Evolutionary conservation across 1,140 invertebrate genomes (phyloP).

Genomic region (Pristionchus pacificus): DNA sequence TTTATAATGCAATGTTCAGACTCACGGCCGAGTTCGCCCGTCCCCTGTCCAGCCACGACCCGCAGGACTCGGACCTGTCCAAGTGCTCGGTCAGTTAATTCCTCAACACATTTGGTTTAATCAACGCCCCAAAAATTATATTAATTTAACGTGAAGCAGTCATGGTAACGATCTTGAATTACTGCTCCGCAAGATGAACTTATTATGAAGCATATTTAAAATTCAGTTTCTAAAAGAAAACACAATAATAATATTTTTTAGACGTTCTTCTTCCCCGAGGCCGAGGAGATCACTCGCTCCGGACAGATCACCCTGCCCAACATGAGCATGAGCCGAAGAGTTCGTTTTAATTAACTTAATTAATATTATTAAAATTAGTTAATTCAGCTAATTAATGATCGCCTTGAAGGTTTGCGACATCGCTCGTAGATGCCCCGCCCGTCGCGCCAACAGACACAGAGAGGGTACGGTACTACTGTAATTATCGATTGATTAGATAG

Average conservation of each 20-base stretch:
- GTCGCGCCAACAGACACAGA: not conserved
- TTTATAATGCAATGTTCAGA: too few species aligned
- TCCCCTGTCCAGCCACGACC: constrained; percentile 4
- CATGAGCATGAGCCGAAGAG: not conserved
- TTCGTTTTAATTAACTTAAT: too few species aligned
- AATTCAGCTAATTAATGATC: too few species aligned
- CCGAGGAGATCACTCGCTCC: not conserved
- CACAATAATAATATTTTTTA: not conserved
- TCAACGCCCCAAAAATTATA: not conserved
- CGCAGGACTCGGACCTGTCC: constrained; percentile 10
- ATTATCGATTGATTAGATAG: too few species aligned
- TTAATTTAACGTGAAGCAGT: not conserved
- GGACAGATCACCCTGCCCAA: constrained; percentile 3
- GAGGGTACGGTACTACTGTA: not conserved
- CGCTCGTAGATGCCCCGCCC: not conserved
- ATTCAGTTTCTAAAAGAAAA: not conserved
- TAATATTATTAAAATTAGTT: too few species aligned
- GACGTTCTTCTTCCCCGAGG: constrained; percentile 13
- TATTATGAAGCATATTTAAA: not conserved
- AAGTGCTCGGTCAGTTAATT: constrained; percentile 10
- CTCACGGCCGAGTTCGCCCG: constrained; percentile 19
- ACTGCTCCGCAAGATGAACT: not conserved
- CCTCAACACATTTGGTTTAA: not conserved
- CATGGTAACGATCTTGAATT: not conserved
- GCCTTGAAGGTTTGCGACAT: too few species aligned